These are phyloP conservation scores for Hippasteria phrygiana DNA, from an alignment of 53 echinoderm and acorn worm species.

Conservation along the genomic window DNA sequence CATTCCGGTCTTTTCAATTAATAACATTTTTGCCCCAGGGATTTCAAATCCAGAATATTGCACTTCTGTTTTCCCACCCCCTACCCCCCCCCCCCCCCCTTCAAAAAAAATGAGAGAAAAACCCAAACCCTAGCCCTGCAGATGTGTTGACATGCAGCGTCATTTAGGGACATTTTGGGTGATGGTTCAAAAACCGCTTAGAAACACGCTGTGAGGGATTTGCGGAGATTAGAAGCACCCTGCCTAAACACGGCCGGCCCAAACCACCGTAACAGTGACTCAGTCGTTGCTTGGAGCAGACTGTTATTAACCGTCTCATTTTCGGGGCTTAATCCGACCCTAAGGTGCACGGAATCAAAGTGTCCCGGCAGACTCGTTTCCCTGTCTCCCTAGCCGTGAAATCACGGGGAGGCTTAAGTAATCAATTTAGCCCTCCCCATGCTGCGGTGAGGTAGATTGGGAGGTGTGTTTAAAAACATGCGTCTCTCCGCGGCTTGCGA, in stretches of 20 bases:
- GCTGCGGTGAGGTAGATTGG: constrained; percentile 12
- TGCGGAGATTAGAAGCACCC: constrained; percentile 15
- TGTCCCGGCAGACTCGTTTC: constrained; percentile 32
- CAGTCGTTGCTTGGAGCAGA: constrained; percentile 38
- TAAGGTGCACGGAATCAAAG: constrained; percentile 50
- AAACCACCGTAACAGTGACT: constrained; percentile 28
- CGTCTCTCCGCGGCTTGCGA: constrained; percentile 15
- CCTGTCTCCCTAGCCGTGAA: not conserved
- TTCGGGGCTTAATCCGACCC: constrained; percentile 42
- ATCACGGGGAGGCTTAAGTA: constrained; percentile 38
- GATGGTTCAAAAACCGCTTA: constrained; percentile 29
- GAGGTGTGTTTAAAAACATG: constrained; percentile 53
- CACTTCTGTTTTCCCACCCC: not conserved
- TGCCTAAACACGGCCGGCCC: not conserved
- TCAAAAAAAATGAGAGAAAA: constrained; percentile 13
- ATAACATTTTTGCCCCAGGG: constrained; percentile 34
- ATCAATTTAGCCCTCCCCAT: constrained; percentile 44
- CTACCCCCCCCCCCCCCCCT: too few relatives aligned
- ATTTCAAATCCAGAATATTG: constrained; percentile 9
- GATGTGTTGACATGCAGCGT: constrained; percentile 40
- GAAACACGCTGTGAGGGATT: constrained; percentile 56
- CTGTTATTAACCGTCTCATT: constrained; percentile 65
- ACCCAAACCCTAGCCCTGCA: not conserved
- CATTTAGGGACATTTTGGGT: constrained; percentile 43
- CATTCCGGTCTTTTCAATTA: constrained; percentile 39